Conservation (phyloP, 2,113 vertebrate species). For the Lepisosteus osseus region DNA sequence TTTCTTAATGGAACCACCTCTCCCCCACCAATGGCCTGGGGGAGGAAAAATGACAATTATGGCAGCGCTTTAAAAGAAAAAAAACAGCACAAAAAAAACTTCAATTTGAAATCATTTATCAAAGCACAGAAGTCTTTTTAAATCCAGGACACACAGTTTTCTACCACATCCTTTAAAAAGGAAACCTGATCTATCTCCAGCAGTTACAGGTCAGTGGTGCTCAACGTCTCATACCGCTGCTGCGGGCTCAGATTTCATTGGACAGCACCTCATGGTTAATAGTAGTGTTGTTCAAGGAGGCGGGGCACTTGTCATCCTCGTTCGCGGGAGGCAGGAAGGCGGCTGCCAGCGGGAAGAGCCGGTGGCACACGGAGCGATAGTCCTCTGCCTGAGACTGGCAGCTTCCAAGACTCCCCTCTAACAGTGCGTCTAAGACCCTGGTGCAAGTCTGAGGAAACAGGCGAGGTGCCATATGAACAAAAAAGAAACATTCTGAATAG, state of each 20-base stretch:
- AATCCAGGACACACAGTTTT: no score
- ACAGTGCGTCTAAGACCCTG: conserved; percentile 62
- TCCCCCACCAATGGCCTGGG: not conserved
- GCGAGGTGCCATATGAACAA: not conserved
- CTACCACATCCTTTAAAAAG: no score
- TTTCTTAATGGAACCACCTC: not conserved
- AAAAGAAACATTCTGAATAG: no score
- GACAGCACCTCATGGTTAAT: conserved; percentile 54
- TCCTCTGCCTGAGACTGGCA: conserved; percentile 63
- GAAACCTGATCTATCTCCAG: no score
- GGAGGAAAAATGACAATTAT: conserved; percentile 14
- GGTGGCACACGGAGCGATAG: conserved; percentile 65
- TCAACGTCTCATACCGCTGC: no score
- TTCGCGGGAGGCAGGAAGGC: conserved; percentile 59
- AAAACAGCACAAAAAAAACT: conserved; percentile 8
- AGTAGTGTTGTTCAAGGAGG: conserved; percentile 46
- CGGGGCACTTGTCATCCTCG: conserved; percentile 41
- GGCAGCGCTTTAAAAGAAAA: conserved; percentile 23
- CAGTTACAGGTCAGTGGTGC: no score
- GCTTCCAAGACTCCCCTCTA: conserved; percentile 68
- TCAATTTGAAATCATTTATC: no score
- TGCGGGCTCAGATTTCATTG: conserved; percentile 56
- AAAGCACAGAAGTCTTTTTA: no score
- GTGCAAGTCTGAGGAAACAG: conserved; percentile 45
- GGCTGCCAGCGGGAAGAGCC: conserved; percentile 62